Evolutionary conservation across 2,888 invertebrate genomes (phyloP).

Genomic region (Chrysolina americana): DNA sequence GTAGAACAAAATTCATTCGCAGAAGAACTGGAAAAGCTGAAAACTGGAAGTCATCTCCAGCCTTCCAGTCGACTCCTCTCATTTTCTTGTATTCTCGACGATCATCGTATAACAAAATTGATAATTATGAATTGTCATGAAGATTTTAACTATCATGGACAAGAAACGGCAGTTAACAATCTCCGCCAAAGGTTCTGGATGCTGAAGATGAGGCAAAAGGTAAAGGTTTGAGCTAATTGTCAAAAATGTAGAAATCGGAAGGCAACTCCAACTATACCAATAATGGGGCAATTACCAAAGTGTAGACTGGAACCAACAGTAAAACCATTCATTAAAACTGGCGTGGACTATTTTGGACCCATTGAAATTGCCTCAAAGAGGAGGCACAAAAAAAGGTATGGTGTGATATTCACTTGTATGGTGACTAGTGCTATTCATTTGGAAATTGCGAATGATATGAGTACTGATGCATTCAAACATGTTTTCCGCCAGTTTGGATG

Average conservation of each 20-base stretch:
- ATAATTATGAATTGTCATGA: slow-evolving; percentile 16
- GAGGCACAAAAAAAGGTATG: neutral
- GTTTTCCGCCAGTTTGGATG: neutral
- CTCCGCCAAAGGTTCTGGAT: neutral
- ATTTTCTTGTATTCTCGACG: neutral
- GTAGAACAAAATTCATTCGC: neutral
- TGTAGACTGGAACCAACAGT: neutral
- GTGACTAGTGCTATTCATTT: neutral
- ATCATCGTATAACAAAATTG: slow-evolving; percentile 4
- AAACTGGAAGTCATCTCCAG: neutral
- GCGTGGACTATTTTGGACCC: slow-evolving; percentile 2
- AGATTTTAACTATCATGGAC: neutral
- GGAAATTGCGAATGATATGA: neutral
- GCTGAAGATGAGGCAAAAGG: neutral
- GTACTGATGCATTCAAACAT: neutral
- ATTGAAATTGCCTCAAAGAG: neutral
- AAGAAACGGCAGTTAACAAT: neutral
- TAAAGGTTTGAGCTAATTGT: neutral
- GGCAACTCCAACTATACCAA: neutral
- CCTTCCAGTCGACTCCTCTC: neutral
- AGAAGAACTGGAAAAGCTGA: neutral
- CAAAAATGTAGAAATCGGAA: slow-evolving; percentile 3
- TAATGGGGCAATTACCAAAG: neutral
- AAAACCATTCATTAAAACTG: neutral
- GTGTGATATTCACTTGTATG: slow-evolving; percentile 16